Evolutionary conservation across 1,140 invertebrate genomes (phyloP).

Genomic region (Bombus cullumanus): DNA sequence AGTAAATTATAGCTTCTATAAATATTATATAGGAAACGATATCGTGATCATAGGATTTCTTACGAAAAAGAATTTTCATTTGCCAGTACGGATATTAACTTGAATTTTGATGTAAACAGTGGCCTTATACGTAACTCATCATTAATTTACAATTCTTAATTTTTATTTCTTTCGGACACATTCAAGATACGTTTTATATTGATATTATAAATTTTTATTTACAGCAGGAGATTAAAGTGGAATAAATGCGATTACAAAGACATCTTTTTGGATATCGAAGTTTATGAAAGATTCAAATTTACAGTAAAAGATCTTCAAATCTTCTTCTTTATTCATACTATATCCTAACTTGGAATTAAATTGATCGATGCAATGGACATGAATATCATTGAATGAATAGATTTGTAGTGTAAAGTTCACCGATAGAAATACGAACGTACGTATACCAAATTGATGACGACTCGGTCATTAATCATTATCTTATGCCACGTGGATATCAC

Average conservation of each 20-base stretch:
- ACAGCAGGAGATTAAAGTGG: no score
- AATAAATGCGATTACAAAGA: no score
- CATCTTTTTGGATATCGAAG: neutral
- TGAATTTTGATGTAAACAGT: neutral
- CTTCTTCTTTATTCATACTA: neutral
- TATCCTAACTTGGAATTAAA: neutral
- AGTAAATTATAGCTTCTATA: neutral
- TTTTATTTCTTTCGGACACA: no score
- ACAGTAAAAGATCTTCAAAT: neutral
- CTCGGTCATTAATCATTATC: constrained; percentile 47
- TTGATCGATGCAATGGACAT: neutral
- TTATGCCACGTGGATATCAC: constrained; percentile 49
- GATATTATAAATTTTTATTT: no score
- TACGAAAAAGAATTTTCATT: neutral
- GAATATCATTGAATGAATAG: neutral
- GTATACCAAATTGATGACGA: neutral
- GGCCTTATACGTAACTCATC: no score
- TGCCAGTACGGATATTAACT: neutral
- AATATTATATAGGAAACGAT: neutral
- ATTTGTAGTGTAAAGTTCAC: no score
- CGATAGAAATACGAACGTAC: neutral
- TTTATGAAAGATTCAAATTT: no score
- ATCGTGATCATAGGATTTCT: neutral
- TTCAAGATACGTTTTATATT: no score
- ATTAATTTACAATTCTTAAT: no score